Evolutionary conservation across 2,113 vertebrate genomes (phyloP), one percentile per base, ranked within the genome.

Genomic region (Onychostruthus taczanowskii): DNA sequence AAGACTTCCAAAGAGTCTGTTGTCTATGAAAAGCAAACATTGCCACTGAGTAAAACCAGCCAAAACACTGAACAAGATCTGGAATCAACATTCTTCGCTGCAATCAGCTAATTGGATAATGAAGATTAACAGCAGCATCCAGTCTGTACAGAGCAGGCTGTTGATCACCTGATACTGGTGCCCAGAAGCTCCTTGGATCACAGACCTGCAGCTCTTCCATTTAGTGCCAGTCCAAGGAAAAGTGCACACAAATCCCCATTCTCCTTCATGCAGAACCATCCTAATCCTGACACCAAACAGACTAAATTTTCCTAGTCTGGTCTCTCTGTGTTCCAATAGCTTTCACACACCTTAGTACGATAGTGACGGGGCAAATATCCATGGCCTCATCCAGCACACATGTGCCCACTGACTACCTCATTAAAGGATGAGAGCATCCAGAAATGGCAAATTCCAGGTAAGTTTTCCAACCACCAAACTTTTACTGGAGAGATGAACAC

Each of bases 121-220:
- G 83, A 82, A 82, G 37, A 75, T 33, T 55, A 87, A 85, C 21
- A 91, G 70, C 49, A 79, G 81, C 53, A 89, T 49, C 28, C 74
- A 74, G 10, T 11, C 53, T 77, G 68, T 78, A 87, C 2, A 55
- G 72, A 83, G 80, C 0, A 0, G 14, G 16, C 47, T 87, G 56
- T 12, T 78, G 75, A 55, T 20, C 72, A 73, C 64, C 64, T 58
- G 52, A 28, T 23, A 26, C 26, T 1, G 0, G 59, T 56, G 67
- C 59, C 43, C 37, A 73, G 56, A 64, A 88, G 31, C 31, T 53
- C n/a, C 62, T 6, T 76, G 79, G 44, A 79, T 35, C 5, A 2
- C 27, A 30, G 17, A 35, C 3, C 33, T 67, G 46, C 10, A 91
- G 69, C 35, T 67, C 52, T 66, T 58, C 81, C 16, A n/a, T 33